Conservation (phyloP, 2,888 invertebrate species). For the Drosophila lutescens region DNA sequence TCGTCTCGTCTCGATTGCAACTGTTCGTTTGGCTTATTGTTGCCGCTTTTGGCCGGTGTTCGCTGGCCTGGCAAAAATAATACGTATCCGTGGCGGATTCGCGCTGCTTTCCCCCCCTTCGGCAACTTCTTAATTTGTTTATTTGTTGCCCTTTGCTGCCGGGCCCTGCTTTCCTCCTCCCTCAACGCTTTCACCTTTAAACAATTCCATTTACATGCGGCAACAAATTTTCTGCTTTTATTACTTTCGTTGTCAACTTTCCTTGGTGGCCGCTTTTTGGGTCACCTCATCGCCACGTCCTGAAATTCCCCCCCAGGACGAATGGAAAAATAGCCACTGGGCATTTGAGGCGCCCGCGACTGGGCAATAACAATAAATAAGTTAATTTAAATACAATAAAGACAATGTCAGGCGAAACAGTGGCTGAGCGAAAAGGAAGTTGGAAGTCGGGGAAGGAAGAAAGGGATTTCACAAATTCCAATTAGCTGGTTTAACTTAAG, state of each 20-base stretch:
- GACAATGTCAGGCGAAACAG: constrained; percentile 54
- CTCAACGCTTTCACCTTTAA: constrained; percentile 74
- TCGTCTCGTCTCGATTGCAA: constrained; percentile 37
- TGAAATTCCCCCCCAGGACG: neutral
- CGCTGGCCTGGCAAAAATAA: constrained; percentile 71
- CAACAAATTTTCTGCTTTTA: constrained; percentile 77
- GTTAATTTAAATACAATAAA: constrained; percentile 80
- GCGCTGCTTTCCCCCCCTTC: constrained; percentile 6
- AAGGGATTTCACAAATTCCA: constrained; percentile 9
- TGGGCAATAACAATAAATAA: constrained; percentile 74
- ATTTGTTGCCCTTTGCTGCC: constrained; percentile 1
- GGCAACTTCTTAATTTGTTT: too few relatives aligned
- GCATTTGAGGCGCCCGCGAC: constrained; percentile 37
- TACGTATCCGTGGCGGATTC: constrained; percentile 78
- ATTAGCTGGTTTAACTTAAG: constrained; percentile 5
- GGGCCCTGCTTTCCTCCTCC: constrained; percentile 7
- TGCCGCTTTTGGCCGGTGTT: constrained; percentile 39
- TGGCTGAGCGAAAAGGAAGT: too few relatives aligned
- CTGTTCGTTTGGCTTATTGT: constrained; percentile 65
- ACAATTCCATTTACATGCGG: constrained; percentile 80
- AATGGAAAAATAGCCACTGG: constrained; percentile 13
- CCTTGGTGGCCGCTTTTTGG: constrained; percentile 19
- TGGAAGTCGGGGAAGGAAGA: neutral
- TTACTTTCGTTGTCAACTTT: constrained; percentile 72
- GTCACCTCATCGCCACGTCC: constrained; percentile 24